A percentile compares a stretch with the other conserved stretches of the same genome.
These are phyloP conservation scores for Gymnoscopelus microlampas DNA, from an alignment of 2,797 vertebrate species.

Conservation along the genomic window DNA sequence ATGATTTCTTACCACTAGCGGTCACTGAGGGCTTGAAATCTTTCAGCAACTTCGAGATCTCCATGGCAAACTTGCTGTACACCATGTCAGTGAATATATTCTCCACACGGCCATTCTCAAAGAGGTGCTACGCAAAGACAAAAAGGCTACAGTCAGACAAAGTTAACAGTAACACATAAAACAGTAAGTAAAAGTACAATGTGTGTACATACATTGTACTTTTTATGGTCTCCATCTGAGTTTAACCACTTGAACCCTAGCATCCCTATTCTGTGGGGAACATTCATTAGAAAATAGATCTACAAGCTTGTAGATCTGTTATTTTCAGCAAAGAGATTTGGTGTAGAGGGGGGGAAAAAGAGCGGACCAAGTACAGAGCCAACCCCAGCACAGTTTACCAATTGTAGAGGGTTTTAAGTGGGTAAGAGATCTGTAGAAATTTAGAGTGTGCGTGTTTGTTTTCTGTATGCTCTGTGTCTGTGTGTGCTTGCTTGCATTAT, in stretches of 20 bases:
- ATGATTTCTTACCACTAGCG: slow-evolving; percentile 86
- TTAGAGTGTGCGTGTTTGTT: too few species aligned
- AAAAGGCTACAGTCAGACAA: not conserved
- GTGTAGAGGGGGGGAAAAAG: too few species aligned
- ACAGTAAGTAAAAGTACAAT: too few species aligned
- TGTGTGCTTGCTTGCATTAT: not conserved
- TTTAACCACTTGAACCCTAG: not conserved
- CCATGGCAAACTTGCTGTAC: slow-evolving; percentile 93
- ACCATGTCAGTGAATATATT: slow-evolving; percentile 98
- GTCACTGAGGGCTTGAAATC: slow-evolving; percentile 91
- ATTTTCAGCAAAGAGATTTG: too few species aligned
- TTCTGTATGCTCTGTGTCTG: not conserved
- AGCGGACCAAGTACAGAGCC: too few species aligned
- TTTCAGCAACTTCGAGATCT: slow-evolving; percentile 90
- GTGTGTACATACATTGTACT: too few species aligned
- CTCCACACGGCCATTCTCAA: slow-evolving; percentile 97
- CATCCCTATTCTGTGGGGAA: not conserved
- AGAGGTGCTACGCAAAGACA: slow-evolving; percentile 85
- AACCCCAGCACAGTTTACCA: too few species aligned
- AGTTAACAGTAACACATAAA: not conserved
- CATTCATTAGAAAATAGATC: not conserved
- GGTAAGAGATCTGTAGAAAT: too few species aligned
- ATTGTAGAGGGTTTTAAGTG: too few species aligned
- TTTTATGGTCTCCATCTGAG: too few species aligned
- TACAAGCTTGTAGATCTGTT: too few species aligned